Base-by-base conservation (phyloP, 2,888 invertebrate genomes). In the Xylocampa areola region DNA sequence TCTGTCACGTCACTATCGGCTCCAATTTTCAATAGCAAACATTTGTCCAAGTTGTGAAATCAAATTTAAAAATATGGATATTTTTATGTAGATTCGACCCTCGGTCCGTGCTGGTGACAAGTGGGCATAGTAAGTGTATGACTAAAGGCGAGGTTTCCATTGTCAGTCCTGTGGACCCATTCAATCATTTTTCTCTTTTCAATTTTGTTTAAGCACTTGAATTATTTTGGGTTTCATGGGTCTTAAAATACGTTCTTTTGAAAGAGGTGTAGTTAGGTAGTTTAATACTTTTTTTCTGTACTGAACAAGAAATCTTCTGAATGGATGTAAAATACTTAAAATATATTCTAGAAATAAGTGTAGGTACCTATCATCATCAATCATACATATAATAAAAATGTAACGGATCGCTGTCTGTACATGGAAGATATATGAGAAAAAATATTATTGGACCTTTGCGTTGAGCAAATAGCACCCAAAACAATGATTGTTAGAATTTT, bases 11-110 rank as follows among this genome's bases (percentile, higher is more conserved):
- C 89, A 89, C 84, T 79, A 81, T 85, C 79, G 82, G 81, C 80
- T 86, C 85, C 91, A 90, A 92, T 91, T 92, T 93, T 88, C 92
- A 92, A 92, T 91, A 85, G 93, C 89, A 93, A 94, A 94, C 91
- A 94, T 93, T 93, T 89, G 93, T 86, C 86, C 89, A 84, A 89
- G 84, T 87, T 69, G 84, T 81, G 82, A 91, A 93, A 93, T 93
- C 92, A 91, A 91, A 93, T 93, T 94, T 92, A 91, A 92, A 67
- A 92, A 91, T 91, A 90, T 91, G 88, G 88, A 89, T 89, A 91
- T 92, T 89, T 88, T 87, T 86, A 90, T 89, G 88, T 87, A 89
- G 86, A 89, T 88, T 80, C 81, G 77, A 79, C 87, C 89, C 89
- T 84, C 82, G 85, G 87, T 83, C 85, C 82, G 84, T 88, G 89